Conservation (phyloP, 2,797 vertebrate species). For the Schizopygopsis pylzovi region DNA sequence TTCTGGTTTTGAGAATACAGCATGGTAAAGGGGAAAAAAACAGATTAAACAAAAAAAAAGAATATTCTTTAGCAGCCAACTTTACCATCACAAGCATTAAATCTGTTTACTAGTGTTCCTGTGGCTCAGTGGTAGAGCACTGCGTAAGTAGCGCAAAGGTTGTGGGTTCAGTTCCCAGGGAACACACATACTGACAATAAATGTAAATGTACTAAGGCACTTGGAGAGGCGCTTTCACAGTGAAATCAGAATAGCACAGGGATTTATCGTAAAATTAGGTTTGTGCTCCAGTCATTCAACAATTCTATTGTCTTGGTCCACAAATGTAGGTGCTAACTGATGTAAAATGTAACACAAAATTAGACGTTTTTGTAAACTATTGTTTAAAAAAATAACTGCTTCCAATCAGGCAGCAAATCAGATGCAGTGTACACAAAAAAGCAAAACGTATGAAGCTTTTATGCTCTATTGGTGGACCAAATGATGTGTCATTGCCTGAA, state of each 20-base stretch:
- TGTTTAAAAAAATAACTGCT: background rate
- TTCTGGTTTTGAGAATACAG: background rate
- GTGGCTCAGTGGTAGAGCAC: no score
- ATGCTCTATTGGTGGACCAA: constrained; percentile 32
- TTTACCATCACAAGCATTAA: background rate
- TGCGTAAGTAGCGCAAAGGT: no score
- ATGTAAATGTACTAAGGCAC: no score
- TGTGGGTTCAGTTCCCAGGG: no score
- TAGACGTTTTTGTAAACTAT: background rate
- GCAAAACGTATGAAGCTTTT: background rate
- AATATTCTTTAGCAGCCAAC: background rate
- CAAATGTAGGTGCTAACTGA: background rate
- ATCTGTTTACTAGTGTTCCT: background rate
- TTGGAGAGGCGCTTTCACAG: background rate
- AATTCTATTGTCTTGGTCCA: background rate
- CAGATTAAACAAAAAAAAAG: background rate
- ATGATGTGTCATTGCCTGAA: constrained; percentile 23
- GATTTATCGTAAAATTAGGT: background rate
- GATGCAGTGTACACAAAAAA: background rate
- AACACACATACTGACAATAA: no score
- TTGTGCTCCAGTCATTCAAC: background rate
- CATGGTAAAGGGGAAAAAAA: background rate
- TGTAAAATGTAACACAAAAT: background rate
- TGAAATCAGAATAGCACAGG: background rate
- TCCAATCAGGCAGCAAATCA: constrained; percentile 4